phyloP scores from a whole-genome alignment of 2,888 invertebrate genomes.

The Creontiades dilutus region DNA sequence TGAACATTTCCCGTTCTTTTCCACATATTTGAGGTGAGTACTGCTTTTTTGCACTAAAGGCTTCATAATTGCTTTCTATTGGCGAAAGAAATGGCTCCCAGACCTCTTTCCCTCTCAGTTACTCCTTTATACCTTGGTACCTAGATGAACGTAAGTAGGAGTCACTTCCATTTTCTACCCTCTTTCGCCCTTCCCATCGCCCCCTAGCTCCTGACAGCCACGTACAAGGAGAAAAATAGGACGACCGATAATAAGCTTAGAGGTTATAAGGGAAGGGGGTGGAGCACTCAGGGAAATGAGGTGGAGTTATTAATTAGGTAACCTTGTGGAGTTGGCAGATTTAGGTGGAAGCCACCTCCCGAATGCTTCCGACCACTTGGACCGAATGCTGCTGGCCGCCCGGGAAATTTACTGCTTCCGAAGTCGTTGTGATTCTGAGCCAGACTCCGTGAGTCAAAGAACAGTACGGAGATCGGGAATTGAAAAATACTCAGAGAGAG shows the following conservation, averaged over 20 bases:
- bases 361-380: constrained; percentile 10
- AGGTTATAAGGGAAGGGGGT: background rate
- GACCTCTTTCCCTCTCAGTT: too few relatives aligned
- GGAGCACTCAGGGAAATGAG: constrained; percentile 72
- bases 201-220: background rate
- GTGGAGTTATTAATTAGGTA: constrained; percentile 62
- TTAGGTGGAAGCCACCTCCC: constrained; percentile 37
- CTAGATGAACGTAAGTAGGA: background rate
- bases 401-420: constrained; percentile 23
- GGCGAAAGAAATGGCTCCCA: too few relatives aligned
- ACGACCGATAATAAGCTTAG: constrained; percentile 49
- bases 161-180: background rate
- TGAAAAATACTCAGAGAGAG: too few relatives aligned
- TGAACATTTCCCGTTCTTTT: too few relatives aligned
- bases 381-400: background rate
- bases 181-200: background rate
- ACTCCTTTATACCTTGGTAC: background rate
- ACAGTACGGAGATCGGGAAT: background rate
- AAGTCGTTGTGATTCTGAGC: constrained; percentile 35
- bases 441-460: background rate
- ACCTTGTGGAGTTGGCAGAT: constrained; percentile 65
- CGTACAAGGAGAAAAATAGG: constrained; percentile 57
- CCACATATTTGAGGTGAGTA: too few relatives aligned
- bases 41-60: too few relatives aligned
- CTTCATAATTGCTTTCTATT: too few relatives aligned